Evolutionary conservation across 2,113 vertebrate genomes (phyloP).

Genomic region (Microtus richardsoni): DNA sequence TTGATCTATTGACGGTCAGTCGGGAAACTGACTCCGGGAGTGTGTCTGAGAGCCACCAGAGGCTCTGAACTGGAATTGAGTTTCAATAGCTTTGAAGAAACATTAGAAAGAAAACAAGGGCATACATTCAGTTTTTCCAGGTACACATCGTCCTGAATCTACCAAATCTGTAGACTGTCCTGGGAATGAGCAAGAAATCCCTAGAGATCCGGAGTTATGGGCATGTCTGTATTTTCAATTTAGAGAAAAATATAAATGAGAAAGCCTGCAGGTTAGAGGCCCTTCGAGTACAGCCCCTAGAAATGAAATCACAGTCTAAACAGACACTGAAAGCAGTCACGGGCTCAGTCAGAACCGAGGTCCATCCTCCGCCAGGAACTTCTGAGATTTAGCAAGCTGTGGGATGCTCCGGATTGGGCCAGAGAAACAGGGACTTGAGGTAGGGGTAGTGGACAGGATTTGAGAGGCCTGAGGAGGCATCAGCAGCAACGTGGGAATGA

Average conservation of each 20-base stretch:
- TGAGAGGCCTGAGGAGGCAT: not conserved
- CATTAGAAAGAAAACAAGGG: not conserved
- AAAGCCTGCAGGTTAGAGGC: not conserved
- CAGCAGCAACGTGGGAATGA: not conserved
- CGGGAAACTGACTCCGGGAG: not conserved
- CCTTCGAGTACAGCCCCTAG: not conserved
- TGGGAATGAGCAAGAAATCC: not conserved
- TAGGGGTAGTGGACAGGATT: not conserved
- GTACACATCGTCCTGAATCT: not conserved
- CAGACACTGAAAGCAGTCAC: not conserved
- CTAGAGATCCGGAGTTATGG: not conserved
- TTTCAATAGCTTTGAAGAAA: constrained; percentile 22
- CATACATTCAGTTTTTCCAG: not conserved
- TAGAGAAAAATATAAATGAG: constrained; percentile 11
- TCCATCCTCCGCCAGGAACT: not conserved
- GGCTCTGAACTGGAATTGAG: constrained; percentile 20
- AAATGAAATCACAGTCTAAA: constrained; percentile 6
- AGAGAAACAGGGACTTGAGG: not conserved
- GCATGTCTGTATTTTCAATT: not conserved
- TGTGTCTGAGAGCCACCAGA: constrained; percentile 7
- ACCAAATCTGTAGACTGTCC: not conserved
- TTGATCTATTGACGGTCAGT: constrained; percentile 65
- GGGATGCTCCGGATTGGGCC: not conserved
- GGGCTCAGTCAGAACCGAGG: not conserved
- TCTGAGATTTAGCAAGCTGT: not conserved